These are phyloP conservation scores for Miltochrista miniata DNA, from an alignment of 2,888 invertebrate genomes.

Conservation along the genomic window DNA sequence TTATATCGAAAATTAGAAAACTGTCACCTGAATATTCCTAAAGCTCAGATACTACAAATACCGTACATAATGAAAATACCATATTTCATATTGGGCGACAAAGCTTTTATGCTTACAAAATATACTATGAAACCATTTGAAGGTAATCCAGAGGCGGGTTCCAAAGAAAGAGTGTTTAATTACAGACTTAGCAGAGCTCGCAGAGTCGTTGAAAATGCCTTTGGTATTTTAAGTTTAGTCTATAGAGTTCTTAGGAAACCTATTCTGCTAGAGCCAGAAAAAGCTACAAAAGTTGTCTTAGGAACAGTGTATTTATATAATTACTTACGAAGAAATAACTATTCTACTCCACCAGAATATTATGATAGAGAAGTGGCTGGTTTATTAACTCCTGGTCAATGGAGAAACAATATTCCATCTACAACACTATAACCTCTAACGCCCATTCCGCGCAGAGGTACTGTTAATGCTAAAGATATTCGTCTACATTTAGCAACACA, in stretches of 20 bases:
- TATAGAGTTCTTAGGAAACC: constrained; percentile 21
- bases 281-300: constrained; percentile 19
- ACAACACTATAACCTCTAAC: constrained; percentile 14
- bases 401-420: constrained; percentile 14
- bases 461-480: constrained; percentile 19
- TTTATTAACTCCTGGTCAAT: constrained; percentile 12
- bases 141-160: constrained; percentile 15
- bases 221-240: constrained; percentile 21
- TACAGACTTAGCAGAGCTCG: constrained; percentile 30
- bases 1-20: too few relatives aligned
- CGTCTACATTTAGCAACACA: constrained; percentile 28
- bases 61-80: constrained; percentile 16
- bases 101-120: constrained; percentile 16
- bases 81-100: constrained; percentile 19
- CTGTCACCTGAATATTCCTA: too few relatives aligned
- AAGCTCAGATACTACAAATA: constrained; percentile 30
- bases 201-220: constrained; percentile 27
- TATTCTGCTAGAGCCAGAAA: constrained; percentile 18
- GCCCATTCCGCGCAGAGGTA: constrained; percentile 14
- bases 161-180: constrained; percentile 30
- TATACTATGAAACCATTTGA: constrained; percentile 25
- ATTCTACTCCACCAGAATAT: constrained; percentile 19
- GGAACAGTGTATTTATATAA: constrained; percentile 26
- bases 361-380: constrained; percentile 21
- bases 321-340: constrained; percentile 18